These are phyloP conservation scores for Umimayanthus chanpuru DNA, from an alignment of 92 coral and sea anemone species.

Conservation along the genomic window DNA sequence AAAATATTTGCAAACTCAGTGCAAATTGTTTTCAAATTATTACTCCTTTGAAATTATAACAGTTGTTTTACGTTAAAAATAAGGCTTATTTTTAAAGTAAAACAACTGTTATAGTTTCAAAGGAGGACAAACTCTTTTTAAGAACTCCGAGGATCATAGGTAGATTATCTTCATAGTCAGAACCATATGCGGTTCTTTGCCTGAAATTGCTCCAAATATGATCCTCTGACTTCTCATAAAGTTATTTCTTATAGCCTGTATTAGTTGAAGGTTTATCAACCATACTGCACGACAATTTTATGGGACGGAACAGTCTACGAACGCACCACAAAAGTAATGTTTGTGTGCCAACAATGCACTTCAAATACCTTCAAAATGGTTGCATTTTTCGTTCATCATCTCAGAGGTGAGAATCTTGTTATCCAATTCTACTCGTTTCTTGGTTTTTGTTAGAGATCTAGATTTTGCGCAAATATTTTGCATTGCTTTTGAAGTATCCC, in stretches of 20 bases:
- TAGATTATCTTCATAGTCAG: too few species aligned
- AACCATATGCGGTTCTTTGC: not conserved
- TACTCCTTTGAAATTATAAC: too few species aligned
- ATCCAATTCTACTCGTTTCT: not conserved
- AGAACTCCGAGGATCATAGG: too few species aligned
- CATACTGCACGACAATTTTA: not conserved
- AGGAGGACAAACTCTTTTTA: too few species aligned
- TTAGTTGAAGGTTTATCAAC: not conserved
- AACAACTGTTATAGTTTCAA: too few species aligned
- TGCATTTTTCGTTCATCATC: not conserved
- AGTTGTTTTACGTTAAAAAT: too few species aligned
- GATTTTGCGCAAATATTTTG: constrained; percentile 28
- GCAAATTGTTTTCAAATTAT: too few species aligned
- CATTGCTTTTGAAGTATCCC: not conserved
- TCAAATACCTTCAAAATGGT: not conserved
- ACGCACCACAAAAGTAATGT: not conserved
- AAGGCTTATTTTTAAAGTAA: too few species aligned
- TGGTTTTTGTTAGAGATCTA: constrained; percentile 2
- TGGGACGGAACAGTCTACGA: not conserved
- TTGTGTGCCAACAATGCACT: too few species aligned
- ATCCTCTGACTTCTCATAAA: not conserved
- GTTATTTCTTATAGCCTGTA: not conserved
- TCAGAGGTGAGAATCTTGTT: not conserved
- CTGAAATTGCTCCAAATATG: too few species aligned
- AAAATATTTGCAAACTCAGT: too few species aligned